A percentile compares a stretch with the other conserved stretches of the same genome.
phyloP scores from a whole-genome alignment of 2,797 vertebrate species.

The Etheostoma nigrum region DNA sequence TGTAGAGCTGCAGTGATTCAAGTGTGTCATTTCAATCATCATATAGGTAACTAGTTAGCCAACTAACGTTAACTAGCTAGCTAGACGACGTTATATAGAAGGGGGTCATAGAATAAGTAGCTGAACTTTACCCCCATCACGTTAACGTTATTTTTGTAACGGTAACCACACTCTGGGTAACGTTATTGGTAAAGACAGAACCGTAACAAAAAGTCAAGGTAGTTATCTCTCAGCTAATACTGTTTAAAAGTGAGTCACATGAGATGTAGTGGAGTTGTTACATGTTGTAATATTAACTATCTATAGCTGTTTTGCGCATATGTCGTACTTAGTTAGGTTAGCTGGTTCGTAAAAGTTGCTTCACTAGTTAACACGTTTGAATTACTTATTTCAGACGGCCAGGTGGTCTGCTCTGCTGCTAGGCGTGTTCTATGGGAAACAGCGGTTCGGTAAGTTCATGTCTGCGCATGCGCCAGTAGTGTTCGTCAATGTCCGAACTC shows the following conservation, averaged over 20 bases:
- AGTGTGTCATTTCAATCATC: too few species aligned
- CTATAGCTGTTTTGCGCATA: too few species aligned
- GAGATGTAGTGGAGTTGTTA: neutral
- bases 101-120: conserved; percentile 30
- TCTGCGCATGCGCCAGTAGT: neutral
- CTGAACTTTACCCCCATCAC: too few species aligned
- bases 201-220: too few species aligned
- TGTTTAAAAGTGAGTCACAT: neutral
- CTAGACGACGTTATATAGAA: too few species aligned
- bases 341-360: too few species aligned
- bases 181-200: too few species aligned
- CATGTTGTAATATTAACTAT: too few species aligned
- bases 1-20: fast-evolving
- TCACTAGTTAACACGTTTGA: neutral
- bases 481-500: neutral
- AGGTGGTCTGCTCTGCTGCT: conserved; percentile 93
- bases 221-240: too few species aligned
- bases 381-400: conserved; percentile 84
- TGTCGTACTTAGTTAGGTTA: too few species aligned
- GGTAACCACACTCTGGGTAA: neutral
- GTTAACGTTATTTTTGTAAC: neutral
- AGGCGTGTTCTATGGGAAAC: conserved; percentile 91
- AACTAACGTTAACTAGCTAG: too few species aligned
- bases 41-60: neutral
- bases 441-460: conserved; percentile 90